Base-by-base conservation (phyloP, 1,140 invertebrate genomes). In the Bombus consobrinus region DNA sequence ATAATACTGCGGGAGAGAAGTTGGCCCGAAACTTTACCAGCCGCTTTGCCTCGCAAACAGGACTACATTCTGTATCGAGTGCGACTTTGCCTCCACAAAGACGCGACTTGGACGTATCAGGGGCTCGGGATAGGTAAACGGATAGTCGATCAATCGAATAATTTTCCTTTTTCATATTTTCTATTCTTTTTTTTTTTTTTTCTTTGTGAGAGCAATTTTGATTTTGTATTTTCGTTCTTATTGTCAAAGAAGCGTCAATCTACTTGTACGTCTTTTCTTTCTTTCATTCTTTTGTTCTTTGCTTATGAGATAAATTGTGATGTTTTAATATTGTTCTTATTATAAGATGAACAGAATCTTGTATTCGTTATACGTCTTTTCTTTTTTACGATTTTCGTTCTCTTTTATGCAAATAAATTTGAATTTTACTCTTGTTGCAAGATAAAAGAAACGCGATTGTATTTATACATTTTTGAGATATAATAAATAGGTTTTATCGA, bases 1-100 rank as follows among this genome's bases (percentile, higher is more conserved):
- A 92, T 91, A 92, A 90, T 92, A 88, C 88, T 79, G 76, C 73
- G 77, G 41, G 43, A 71, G 90, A 88, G 90, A 85, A 91, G 91
- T 90, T 92, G 57, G 76, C 39, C 69, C 72, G 73, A 86, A 92
- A 92, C 91, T 92, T 92, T 72, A 76, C 59, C 81, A 83, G 64
- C 78, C 87, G 81, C 80, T 90, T 87, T 83, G 78, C 73, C 75
- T 37, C 66, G 62, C 83, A 71, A 84, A 80, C 81, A 83, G 34
- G 32, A 6, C 66, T 37, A 72, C 39, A 66, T 69, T 34, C 62
- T 62, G 64, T 81, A 37, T 72, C 81, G 81, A 57, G 68, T 73
- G 64, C 77, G 81, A 79, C 77, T 84, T 79, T 59, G 62, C 43
- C 87, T 68, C 28, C 41, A 66, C 62, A 72, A 84, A 77, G 83